Conservation (phyloP, 1,140 invertebrate species). For the Delia radicum region DNA sequence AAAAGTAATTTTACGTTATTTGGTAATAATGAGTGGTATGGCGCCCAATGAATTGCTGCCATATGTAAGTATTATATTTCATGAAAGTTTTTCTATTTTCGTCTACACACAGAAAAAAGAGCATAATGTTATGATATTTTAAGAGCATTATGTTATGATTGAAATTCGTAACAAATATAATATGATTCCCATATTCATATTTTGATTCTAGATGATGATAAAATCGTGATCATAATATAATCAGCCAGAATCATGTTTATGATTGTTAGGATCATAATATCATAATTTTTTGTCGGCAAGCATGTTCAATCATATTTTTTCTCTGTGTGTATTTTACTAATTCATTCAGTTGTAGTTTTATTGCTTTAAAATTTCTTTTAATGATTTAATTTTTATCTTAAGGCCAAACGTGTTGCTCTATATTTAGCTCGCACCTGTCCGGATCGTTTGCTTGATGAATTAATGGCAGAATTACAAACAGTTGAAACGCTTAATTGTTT, state of each 20-base stretch:
- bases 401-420: conserved; percentile 93
- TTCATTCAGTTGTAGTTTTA: neutral
- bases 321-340: neutral
- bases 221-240: too few species aligned
- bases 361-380: neutral
- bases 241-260: too few species aligned
- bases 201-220: too few species aligned
- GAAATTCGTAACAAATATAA: too few species aligned
- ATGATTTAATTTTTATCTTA: conserved; percentile 31
- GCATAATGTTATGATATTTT: too few species aligned
- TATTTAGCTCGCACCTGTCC: conserved; percentile 88
- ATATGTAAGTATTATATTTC: conserved; percentile 66
- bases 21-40: conserved; percentile 95
- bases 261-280: too few species aligned
- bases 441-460: conserved; percentile 89
- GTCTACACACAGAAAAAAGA: neutral
- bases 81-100: neutral
- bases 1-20: conserved; percentile 94
- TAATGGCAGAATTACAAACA: conserved; percentile 95
- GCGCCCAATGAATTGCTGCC: conserved; percentile 88
- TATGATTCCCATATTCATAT: too few species aligned
- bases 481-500: conserved; percentile 93
- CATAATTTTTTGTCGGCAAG: too few species aligned
- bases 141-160: too few species aligned
- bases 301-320: too few species aligned